Evolutionary conservation across 2,888 invertebrate genomes (phyloP).

Genomic region (Diachrysia chrysitis): DNA sequence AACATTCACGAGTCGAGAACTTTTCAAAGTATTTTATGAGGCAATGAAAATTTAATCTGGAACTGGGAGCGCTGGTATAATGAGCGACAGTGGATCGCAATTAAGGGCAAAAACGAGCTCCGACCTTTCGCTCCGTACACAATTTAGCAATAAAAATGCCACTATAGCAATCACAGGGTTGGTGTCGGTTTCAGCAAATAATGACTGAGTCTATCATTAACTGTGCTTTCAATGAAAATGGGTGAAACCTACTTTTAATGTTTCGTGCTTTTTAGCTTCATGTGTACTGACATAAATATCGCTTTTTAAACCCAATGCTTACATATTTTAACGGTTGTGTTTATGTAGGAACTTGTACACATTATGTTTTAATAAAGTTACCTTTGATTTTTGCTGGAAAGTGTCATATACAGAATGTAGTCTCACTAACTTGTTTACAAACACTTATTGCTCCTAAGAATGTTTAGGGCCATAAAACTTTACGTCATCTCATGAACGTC

Average conservation of each 20-base stretch:
- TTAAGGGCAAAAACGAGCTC: slow-evolving; percentile 60
- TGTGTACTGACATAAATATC: slow-evolving; percentile 2
- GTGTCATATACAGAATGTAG: neutral
- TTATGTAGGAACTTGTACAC: no score
- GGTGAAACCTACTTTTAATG: slow-evolving; percentile 6
- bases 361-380: neutral
- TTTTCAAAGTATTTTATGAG: slow-evolving; percentile 62
- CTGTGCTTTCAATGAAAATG: slow-evolving; percentile 15
- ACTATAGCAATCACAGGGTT: slow-evolving; percentile 39
- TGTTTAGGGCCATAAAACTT: slow-evolving; percentile 19
- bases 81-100: slow-evolving; percentile 69
- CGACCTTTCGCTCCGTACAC: slow-evolving; percentile 55
- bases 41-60: slow-evolving; percentile 67
- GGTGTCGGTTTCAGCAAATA: slow-evolving; percentile 31
- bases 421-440: slow-evolving; percentile 12
- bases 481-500: slow-evolving; percentile 8
- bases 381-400: slow-evolving; percentile 3
- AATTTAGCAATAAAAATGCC: slow-evolving; percentile 51
- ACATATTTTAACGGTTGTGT: no score
- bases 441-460: slow-evolving; percentile 9
- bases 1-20: slow-evolving; percentile 52
- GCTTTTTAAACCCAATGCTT: no score
- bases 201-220: slow-evolving; percentile 30
- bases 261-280: slow-evolving; percentile 3
- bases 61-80: slow-evolving; percentile 56